A percentile compares a stretch with the other conserved stretches of the same genome.
Conservation (phyloP, 2,113 vertebrate genomes). For the Suncus etruscus region DNA sequence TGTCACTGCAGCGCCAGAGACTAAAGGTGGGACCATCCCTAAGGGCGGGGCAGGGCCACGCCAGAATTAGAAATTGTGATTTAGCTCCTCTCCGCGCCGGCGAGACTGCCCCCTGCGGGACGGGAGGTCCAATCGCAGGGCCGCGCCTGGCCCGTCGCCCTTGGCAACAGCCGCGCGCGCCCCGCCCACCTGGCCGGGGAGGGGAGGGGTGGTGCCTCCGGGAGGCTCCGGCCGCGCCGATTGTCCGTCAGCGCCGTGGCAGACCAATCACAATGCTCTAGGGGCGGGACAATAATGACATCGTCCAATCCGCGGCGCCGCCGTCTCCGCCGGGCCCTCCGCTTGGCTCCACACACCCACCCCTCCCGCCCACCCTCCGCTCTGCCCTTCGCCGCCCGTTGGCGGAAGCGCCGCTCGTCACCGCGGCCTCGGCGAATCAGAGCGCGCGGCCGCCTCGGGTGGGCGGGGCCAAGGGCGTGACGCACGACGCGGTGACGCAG, state of each 20-base stretch:
- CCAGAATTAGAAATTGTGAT: constrained; percentile 73
- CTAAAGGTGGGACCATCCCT: not conserved
- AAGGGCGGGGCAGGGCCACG: not conserved
- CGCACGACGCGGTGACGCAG: constrained; percentile 82
- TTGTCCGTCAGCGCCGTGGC: constrained; percentile 35
- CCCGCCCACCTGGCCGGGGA: constrained; percentile 25
- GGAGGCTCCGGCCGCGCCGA: not conserved
- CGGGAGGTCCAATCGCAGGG: constrained; percentile 65
- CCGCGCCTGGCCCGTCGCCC: constrained; percentile 57
- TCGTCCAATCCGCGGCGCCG: constrained; percentile 45
- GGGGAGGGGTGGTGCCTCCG: not conserved
- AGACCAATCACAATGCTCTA: constrained; percentile 58
- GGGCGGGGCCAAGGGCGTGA: constrained; percentile 78
- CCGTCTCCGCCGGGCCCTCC: constrained; percentile 13
- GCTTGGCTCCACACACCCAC: constrained; percentile 53
- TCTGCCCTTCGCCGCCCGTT: constrained; percentile 60
- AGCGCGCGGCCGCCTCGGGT: constrained; percentile 44
- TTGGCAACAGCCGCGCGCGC: constrained; percentile 68
- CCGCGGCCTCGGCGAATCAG: constrained; percentile 61
- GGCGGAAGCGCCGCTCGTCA: constrained; percentile 67
- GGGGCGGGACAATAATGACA: constrained; percentile 63
- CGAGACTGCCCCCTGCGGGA: constrained; percentile 70
- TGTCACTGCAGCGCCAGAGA: rapidly evolving
- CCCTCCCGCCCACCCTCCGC: constrained; percentile 64
- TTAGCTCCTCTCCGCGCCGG: not conserved